These are phyloP conservation scores for Hypolimnas misippus DNA, from an alignment of 2,888 invertebrate genomes.

Conservation along the genomic window DNA sequence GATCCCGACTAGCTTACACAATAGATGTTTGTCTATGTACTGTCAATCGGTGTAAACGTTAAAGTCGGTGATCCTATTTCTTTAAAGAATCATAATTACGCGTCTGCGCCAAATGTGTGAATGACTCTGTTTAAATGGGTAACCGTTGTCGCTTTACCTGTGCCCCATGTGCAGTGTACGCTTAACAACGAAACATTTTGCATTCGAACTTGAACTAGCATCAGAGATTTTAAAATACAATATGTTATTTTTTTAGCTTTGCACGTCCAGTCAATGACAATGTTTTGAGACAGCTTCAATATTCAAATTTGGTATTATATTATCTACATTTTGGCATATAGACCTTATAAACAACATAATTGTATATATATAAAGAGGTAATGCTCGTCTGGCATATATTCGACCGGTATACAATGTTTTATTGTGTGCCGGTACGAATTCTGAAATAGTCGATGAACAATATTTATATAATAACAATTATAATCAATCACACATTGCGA, in stretches of 20 bases:
- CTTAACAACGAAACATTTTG: constrained; percentile 15
- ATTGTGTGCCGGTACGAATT: constrained; percentile 4
- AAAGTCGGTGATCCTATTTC: constrained; percentile 14
- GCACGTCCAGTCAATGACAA: too few relatives aligned
- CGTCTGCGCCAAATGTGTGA: constrained; percentile 36
- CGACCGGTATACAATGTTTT: constrained; percentile 1
- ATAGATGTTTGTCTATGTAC: not conserved
- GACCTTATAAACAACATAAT: too few relatives aligned
- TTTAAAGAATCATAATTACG: constrained; percentile 23
- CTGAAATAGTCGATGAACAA: not conserved
- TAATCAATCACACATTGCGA: not conserved
- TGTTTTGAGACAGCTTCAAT: too few relatives aligned
- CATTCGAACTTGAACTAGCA: not conserved
- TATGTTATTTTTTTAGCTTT: not conserved
- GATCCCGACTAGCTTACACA: constrained; percentile 7
- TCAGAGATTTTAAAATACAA: not conserved
- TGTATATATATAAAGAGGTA: too few relatives aligned
- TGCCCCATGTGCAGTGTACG: constrained; percentile 9
- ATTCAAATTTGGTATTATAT: too few relatives aligned
- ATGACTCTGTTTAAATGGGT: constrained; percentile 28
- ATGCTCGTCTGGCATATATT: not conserved
- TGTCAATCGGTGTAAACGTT: constrained; percentile 1
- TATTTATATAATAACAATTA: too few relatives aligned
- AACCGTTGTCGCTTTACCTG: constrained; percentile 21
- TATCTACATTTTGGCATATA: too few relatives aligned